Conservation (phyloP, 1,140 invertebrate genomes). For the Ylistrum balloti region DNA sequence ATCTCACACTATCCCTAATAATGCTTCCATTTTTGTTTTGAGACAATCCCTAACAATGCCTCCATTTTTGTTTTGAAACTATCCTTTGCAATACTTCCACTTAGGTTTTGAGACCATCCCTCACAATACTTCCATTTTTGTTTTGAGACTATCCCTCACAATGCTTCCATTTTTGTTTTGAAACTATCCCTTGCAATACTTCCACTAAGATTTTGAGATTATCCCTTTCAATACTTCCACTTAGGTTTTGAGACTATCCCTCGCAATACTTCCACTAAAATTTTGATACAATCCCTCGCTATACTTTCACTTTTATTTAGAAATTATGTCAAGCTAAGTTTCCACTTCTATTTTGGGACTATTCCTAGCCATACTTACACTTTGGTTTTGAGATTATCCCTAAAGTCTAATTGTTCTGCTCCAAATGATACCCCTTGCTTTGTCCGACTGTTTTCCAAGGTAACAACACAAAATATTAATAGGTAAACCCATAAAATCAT, state of each 20-base stretch:
- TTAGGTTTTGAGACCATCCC: no score
- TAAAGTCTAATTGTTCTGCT: constrained; percentile 75
- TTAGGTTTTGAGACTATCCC: neutral
- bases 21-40: no score
- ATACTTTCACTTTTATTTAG: no score
- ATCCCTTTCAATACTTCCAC: neutral
- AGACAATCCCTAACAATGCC: no score
- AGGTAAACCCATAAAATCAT: neutral
- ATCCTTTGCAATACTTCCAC: no score
- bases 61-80: no score
- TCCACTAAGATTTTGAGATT: neutral
- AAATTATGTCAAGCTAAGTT: no score
- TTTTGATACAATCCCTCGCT: neutral
- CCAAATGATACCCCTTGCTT: neutral
- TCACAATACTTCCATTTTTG: no score
- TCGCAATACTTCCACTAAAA: neutral
- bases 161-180: neutral
- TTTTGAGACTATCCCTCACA: neutral
- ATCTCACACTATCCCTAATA: neutral
- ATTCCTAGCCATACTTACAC: constrained; percentile 77
- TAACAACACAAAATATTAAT: neutral
- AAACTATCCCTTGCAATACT: neutral
- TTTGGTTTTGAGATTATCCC: constrained; percentile 71
- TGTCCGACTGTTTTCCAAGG: neutral
- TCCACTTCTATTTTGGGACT: no score